Evolutionary conservation across 2,113 vertebrate genomes (phyloP).

Genomic region (Ancistrus triradiatus): DNA sequence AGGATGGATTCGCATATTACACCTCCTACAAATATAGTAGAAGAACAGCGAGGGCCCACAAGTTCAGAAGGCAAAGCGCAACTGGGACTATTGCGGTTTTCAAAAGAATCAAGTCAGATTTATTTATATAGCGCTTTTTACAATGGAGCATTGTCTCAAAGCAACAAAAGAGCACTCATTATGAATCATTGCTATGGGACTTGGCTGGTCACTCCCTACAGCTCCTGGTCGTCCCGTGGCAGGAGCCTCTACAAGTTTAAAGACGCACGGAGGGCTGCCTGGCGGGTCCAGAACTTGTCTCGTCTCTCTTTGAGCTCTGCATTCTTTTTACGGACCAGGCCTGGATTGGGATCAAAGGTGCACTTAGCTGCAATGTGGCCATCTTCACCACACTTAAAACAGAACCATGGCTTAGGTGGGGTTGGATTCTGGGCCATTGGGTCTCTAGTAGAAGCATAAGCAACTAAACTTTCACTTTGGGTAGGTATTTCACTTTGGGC

Average conservation of each 20-base stretch:
- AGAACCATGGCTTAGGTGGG: conserved; percentile 23
- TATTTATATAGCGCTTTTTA: too few species aligned
- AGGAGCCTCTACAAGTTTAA: conserved; percentile 37
- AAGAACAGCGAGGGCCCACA: too few species aligned
- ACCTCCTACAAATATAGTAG: too few species aligned
- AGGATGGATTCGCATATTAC: neutral
- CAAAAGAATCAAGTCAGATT: too few species aligned
- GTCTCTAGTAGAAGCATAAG: neutral
- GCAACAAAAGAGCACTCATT: neutral
- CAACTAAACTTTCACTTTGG: neutral
- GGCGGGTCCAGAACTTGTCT: neutral
- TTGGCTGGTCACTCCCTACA: neutral
- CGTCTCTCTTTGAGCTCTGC: conserved; percentile 17
- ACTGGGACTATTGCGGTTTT: too few species aligned
- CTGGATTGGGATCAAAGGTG: conserved; percentile 17
- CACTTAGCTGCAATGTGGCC: conserved; percentile 27
- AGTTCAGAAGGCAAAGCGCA: too few species aligned
- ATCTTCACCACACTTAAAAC: conserved; percentile 37
- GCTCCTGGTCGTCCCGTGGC: conserved; percentile 26
- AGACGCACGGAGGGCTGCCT: neutral
- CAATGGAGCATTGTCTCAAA: too few species aligned
- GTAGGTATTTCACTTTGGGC: neutral
- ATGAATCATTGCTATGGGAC: conserved; percentile 14
- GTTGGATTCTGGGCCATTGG: neutral
- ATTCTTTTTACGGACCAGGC: conserved; percentile 10